Evolutionary conservation across 1,140 invertebrate species (phyloP), one percentile per base, ranked within the genome.

Genomic region (Papilio polyxenes): DNA sequence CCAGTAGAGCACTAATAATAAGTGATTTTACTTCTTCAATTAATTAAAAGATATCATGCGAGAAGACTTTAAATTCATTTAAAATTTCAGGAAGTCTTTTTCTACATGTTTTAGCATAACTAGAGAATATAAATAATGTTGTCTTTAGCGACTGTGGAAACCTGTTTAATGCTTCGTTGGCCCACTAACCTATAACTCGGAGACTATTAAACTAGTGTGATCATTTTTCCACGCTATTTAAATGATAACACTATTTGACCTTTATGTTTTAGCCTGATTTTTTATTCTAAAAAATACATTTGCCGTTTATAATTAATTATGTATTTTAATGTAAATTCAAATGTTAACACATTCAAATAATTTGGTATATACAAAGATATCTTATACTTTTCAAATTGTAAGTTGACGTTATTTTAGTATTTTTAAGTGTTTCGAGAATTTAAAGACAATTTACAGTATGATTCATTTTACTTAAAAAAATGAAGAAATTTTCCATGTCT

Each of bases 101-200:
- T 65, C 59, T n/a, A 44, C 49, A 20, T 31, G 20, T 56, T 51
- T 51, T 77, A 51, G 49, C 75, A 77, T 77, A 53, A 77, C 51
- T 56, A 56, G 37, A 48, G 49, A 51, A 44, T 17, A 23, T 40
- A 62, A 40, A 69, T 80, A 40, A 69, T 80, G 40, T 80, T 48
- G 40, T 37, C 56, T 20, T 31, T 31, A 31, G 23, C 56, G 44
- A 37, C 31, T 59, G 40, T 69, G 23, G 31, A 80, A 80, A 80
- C 78, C 59, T 65, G 78, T 80, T 80, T 65, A 48, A 44, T 17
- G 23, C 59, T 48, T 80, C 37, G 44, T 80, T 31, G 53, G 44
- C 78, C 78, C 37, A 80, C 56, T 80, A 40, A 80, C 78, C 78
- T 80, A 80, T 80, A 65, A 80, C 78, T 80, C 49, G 59, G 62